Conservation (phyloP, 1,140 invertebrate genomes). For the Conus ventricosus region DNA sequence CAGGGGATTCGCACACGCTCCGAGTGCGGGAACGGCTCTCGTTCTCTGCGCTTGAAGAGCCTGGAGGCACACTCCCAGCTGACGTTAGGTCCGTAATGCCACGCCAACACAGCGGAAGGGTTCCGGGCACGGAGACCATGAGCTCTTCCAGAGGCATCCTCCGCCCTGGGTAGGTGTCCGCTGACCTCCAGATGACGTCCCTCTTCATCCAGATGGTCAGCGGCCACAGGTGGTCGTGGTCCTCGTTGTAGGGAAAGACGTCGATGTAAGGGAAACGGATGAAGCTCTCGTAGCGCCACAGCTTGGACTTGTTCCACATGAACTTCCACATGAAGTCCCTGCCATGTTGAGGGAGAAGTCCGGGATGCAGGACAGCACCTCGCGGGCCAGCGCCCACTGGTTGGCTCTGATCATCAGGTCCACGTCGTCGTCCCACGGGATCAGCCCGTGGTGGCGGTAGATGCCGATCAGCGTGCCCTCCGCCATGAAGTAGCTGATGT, state of each 20-base stretch:
- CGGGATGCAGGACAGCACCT: constrained; percentile 36
- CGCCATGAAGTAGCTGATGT: constrained; percentile 28
- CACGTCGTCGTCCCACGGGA: constrained; percentile 42
- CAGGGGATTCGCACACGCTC: constrained; percentile 32
- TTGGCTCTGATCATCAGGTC: constrained; percentile 27
- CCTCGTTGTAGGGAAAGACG: constrained; percentile 34
- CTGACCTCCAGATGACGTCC: constrained; percentile 20
- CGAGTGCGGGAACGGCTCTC: not conserved
- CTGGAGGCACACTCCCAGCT: constrained; percentile 26
- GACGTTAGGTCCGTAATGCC: constrained; percentile 13
- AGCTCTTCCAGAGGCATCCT: constrained; percentile 29
- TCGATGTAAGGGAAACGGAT: constrained; percentile 39
- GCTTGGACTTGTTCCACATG: constrained; percentile 25
- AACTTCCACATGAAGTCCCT: constrained; percentile 42
- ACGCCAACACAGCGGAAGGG: not conserved
- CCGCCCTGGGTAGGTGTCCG: not conserved
- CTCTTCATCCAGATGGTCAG: constrained; percentile 43
- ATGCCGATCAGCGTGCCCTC: constrained; percentile 32
- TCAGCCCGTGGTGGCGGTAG: constrained; percentile 35
- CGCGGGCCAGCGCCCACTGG: constrained; percentile 24
- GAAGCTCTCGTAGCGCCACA: constrained; percentile 31
- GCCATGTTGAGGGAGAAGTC: constrained; percentile 30
- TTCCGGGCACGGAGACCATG: constrained; percentile 16
- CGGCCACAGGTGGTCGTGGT: constrained; percentile 34
- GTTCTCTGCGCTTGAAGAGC: constrained; percentile 28